Conservation (phyloP, 2,113 vertebrate genomes). For the Uropsilus gracilis region DNA sequence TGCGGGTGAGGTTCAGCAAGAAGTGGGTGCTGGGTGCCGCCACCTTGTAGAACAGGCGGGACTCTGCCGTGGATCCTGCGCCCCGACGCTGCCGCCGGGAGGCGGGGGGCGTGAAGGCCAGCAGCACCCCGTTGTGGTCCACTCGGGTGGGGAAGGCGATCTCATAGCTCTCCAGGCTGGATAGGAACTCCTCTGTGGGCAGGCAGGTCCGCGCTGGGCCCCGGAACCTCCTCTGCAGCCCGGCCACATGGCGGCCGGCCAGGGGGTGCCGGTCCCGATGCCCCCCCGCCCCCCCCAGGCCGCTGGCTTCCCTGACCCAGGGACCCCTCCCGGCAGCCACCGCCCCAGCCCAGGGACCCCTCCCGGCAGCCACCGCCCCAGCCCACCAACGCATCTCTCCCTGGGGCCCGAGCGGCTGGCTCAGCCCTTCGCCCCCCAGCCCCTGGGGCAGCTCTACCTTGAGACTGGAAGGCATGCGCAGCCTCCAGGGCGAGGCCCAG, state of each 20-base stretch:
- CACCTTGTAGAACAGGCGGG: conserved; percentile 95
- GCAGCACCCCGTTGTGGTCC: conserved; percentile 91
- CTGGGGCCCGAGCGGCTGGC: not conserved
- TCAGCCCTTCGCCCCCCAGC: not conserved
- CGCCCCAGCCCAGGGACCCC: not conserved
- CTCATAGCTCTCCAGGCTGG: conserved; percentile 95
- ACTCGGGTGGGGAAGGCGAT: conserved; percentile 95
- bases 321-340: rapidly evolving
- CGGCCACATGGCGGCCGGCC: not conserved
- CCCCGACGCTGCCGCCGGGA: conserved; percentile 85
- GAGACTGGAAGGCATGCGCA: conserved; percentile 87
- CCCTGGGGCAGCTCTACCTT: conserved; percentile 87
- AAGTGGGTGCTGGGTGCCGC: conserved; percentile 93
- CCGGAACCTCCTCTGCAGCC: not conserved
- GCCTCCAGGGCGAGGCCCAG: conserved; percentile 85
- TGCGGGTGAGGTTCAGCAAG: conserved; percentile 95
- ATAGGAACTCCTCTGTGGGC: conserved; percentile 93
- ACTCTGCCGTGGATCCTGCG: conserved; percentile 83
- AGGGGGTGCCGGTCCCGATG: not conserved
- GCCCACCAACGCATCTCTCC: not conserved
- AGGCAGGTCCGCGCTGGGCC: not conserved
- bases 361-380: rapidly evolving
- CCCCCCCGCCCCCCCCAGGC: no score
- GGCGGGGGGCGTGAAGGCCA: conserved; percentile 84
- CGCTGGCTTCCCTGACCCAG: not conserved